Base-by-base conservation (phyloP, 2,113 vertebrate species). In the Notothenia coriiceps region DNA sequence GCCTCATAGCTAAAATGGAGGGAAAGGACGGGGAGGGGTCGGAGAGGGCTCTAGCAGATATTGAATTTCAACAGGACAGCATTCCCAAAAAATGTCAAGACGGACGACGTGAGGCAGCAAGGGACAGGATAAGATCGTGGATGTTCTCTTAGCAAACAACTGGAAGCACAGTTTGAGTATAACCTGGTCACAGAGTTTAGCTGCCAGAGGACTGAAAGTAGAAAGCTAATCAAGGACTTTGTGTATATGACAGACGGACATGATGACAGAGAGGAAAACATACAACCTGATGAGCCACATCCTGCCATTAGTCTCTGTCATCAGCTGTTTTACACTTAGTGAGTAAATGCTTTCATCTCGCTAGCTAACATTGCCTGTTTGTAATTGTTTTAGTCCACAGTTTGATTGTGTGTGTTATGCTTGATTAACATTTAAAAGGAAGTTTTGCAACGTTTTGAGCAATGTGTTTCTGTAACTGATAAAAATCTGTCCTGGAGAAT, bases 31-130 rank as follows among this genome's bases (percentile, higher is more conserved):
- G 80, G 84, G 85, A 79, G 90, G 88, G 85, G 83, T 76, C 57
- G 40, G 64, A 83, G 64, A 83, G 77, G 80, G 87, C 77, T 89
- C 70, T 49, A 74, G 74, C 72, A 52, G 66, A 76, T 90, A 94
- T 96, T 94, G 62, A 93, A 95, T 96, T 95, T 95, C 95, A 90
- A 88, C 94, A 85, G 91, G 93, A 94, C 94, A 95, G 95, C 95
- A 94, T 95, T 95, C 89, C 90, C 81, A 56, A 90, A 44, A 86
- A 79, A 87, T 80, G 80, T 82, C 68, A 84, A 84, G 89, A 89
- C 79, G 15, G 86, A 91, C 86, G 88, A 78, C 84, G 66, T 82
- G 86, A 74, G 84, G 82, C 82, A 78, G 91, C 20, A 50, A 86
- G 89, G 75, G 79, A 91, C 78, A 29, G 76, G 79, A 72, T 61